These are phyloP conservation scores for Cinara cedri DNA, from an alignment of 2,888 invertebrate genomes.

Conservation along the genomic window DNA sequence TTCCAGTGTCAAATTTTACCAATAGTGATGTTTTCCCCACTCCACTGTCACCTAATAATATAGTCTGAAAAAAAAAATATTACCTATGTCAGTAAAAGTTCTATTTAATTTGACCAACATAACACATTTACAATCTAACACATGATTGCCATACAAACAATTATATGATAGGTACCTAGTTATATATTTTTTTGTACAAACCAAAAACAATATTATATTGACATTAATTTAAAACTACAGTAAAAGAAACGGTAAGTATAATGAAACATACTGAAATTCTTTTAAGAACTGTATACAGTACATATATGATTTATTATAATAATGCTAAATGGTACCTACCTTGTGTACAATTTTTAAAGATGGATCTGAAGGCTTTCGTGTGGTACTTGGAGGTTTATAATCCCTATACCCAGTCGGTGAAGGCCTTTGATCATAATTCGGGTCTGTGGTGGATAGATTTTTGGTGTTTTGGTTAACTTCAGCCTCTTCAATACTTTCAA, in stretches of 20 bases:
- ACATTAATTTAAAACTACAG: too few species aligned
- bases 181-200: too few species aligned
- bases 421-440: conserved; percentile 64
- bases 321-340: too few species aligned
- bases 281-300: too few species aligned
- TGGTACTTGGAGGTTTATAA: conserved; percentile 32
- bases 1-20: conserved; percentile 91
- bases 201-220: too few species aligned
- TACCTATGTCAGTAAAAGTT: background rate
- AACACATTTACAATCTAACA: too few species aligned
- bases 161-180: too few species aligned
- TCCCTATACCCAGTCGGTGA: conserved; percentile 76
- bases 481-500: conserved; percentile 70
- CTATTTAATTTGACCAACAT: background rate
- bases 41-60: conserved; percentile 90
- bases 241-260: too few species aligned
- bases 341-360: conserved; percentile 52
- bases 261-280: conserved; percentile 63
- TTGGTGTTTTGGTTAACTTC: conserved; percentile 53
- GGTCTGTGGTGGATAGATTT: conserved; percentile 62
- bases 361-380: conserved; percentile 50
- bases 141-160: too few species aligned
- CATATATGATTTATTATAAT: too few species aligned
- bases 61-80: conserved; percentile 71
- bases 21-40: conserved; percentile 91